Conservation (phyloP, 2,888 invertebrate species). For the Cyclophora albipunctata region DNA sequence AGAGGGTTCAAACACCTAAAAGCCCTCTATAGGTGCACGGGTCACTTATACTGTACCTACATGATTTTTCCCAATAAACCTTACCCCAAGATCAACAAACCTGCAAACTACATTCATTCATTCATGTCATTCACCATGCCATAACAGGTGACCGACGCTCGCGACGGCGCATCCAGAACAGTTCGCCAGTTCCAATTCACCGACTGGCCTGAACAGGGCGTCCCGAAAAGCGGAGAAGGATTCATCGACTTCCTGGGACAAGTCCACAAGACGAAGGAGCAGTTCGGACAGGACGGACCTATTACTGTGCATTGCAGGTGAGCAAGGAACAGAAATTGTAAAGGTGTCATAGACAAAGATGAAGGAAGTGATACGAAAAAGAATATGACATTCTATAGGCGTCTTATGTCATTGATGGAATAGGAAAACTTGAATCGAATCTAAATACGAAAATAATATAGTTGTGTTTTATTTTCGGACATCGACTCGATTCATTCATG, state of each 20-base stretch:
- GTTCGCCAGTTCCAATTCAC: slow-evolving; percentile 97
- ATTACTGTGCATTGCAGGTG: slow-evolving; percentile 98
- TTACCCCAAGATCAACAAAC: not conserved
- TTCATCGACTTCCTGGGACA: slow-evolving; percentile 99
- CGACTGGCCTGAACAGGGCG: slow-evolving; percentile 97
- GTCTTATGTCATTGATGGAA: too few species aligned
- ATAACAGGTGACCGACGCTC: slow-evolving; percentile 90
- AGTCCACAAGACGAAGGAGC: slow-evolving; percentile 99
- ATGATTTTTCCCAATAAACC: not conserved
- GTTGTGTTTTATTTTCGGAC: too few species aligned
- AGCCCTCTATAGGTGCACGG: too few species aligned
- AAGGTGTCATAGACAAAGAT: not conserved
- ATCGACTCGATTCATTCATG: too few species aligned
- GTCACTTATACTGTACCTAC: not conserved
- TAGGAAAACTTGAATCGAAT: too few species aligned
- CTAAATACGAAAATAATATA: too few species aligned
- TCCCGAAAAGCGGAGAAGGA: slow-evolving; percentile 98
- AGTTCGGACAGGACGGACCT: slow-evolving; percentile 99
- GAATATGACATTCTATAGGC: too few species aligned
- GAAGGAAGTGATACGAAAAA: too few species aligned
- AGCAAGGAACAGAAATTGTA: not conserved
- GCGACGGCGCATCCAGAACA: slow-evolving; percentile 96
- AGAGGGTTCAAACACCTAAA: too few species aligned
- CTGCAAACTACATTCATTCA: not conserved
- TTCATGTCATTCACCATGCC: not conserved